Percentiles rank a stretch among this genome's conserved stretches.
Conservation (phyloP, 2,888 invertebrate species). For the Ecliptopera silaceata region DNA sequence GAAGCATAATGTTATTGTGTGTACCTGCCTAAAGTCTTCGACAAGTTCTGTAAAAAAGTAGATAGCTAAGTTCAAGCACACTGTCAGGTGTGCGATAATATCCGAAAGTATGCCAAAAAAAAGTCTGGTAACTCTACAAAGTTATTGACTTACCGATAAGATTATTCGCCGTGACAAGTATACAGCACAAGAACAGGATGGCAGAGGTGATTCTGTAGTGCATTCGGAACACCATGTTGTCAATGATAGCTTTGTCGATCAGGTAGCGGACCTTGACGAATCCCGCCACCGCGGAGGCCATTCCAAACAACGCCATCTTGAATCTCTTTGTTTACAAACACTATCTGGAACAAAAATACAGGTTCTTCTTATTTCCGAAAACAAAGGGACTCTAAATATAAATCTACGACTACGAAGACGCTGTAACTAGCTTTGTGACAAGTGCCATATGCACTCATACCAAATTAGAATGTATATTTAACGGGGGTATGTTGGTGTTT, state of each 20-base stretch:
- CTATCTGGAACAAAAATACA: constrained; percentile 54
- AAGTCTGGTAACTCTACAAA: neutral
- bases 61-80: constrained; percentile 10
- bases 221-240: constrained; percentile 94
- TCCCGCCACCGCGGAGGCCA: constrained; percentile 94
- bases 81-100: neutral
- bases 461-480: constrained; percentile 71
- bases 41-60: neutral
- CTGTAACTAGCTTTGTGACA: constrained; percentile 55
- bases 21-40: neutral
- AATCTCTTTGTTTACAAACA: constrained; percentile 54
- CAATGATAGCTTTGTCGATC: constrained; percentile 93
- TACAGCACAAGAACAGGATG: constrained; percentile 92
- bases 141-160: constrained; percentile 89
- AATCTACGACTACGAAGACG: constrained; percentile 41
- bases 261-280: constrained; percentile 95
- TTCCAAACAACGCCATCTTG: constrained; percentile 90
- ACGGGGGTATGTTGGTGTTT: constrained; percentile 69
- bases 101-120: no score
- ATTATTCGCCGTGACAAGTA: constrained; percentile 94
- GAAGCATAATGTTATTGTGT: neutral
- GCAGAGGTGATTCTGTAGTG: constrained; percentile 95
- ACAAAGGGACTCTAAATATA: constrained; percentile 63
- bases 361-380: constrained; percentile 41
- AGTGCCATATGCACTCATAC: constrained; percentile 70